A percentile compares a stretch with the other conserved stretches of the same genome.
Evolutionary conservation across 2,888 invertebrate genomes (phyloP).

Genomic region (Elegia similella): DNA sequence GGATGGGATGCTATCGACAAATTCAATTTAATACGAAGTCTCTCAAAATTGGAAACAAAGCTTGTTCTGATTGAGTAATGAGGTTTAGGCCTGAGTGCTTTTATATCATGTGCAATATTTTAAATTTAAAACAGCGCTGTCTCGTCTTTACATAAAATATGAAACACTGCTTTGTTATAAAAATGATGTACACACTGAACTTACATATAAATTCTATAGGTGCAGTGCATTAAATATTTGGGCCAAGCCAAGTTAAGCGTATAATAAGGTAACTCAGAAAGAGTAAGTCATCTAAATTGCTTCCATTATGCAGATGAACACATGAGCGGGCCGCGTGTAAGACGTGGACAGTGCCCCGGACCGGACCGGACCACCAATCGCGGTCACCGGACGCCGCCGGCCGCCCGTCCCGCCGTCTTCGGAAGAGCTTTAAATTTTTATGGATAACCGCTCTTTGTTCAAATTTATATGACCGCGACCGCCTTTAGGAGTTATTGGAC

Average conservation of each 20-base stretch:
- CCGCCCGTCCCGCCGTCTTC: neutral
- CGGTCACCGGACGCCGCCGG: neutral
- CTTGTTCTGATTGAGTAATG: neutral
- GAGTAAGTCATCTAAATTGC: neutral
- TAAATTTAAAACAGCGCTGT: no score
- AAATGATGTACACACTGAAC: no score
- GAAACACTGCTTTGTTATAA: no score
- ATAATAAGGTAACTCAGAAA: conserved; percentile 6
- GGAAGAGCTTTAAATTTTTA: conserved; percentile 10
- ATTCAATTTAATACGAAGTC: neutral
- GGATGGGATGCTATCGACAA: neutral
- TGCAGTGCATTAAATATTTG: neutral
- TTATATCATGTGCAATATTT: no score
- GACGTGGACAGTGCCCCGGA: neutral
- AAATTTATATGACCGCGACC: conserved; percentile 7
- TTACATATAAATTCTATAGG: no score
- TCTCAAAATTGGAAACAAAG: neutral
- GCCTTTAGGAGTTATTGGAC: conserved; percentile 4
- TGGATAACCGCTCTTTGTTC: conserved; percentile 2
- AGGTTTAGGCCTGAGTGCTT: neutral
- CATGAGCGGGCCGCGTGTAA: neutral
- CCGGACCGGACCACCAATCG: neutral
- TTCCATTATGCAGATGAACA: conserved; percentile 5
- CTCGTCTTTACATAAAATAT: no score
- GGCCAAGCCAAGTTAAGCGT: neutral